Base-by-base conservation (phyloP, 2,888 invertebrate species). In the Nephrotoma flavescens region DNA sequence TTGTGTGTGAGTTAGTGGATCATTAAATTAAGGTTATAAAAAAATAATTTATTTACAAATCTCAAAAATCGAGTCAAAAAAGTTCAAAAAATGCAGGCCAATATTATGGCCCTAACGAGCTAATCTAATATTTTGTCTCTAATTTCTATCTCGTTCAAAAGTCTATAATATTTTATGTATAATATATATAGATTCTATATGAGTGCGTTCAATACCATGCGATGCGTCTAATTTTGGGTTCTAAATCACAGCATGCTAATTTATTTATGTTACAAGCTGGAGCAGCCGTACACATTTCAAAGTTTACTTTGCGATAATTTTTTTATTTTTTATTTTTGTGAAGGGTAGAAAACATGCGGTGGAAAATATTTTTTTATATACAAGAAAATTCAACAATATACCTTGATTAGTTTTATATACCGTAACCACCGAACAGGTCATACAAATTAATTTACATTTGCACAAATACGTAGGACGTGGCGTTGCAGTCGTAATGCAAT, bases 1-100 rank as follows among this genome's bases (percentile, higher is more conserved):
- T 71, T 71, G 71, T 52, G 5, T 19, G n/a, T 83, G 85, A 57
- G 84, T 12, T 86, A 85, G 44, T 42, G 19, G 15, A 44, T 44
- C 85, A 85, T 44, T 42, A 15, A 83, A 83, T 12, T 31, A 42
- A 71, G 83, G 44, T 83, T 15, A 44, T 71, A 86, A 87, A 71
- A 86, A 12, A 71, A 86, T 31, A 87, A 44, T 44, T 6, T 31
- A 41, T 57, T 85, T 85, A 86, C 42, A 57, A 86, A 85, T 87
- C 44, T 12, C 11, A 41, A 87, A 86, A 83, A 87, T 15, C 41
- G 47, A 57, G 15, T 9, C 71, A 71, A 71, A 71, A 71, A 31
- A 31, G 4, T 71, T 71, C 71, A 71, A 71, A 52, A n/a, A 47
- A 47, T 47, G 12, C 31, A 5, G 42, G 84, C 83, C 19, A 83